Conservation (phyloP, 2,888 invertebrate genomes). For the Resseliella maxima region DNA sequence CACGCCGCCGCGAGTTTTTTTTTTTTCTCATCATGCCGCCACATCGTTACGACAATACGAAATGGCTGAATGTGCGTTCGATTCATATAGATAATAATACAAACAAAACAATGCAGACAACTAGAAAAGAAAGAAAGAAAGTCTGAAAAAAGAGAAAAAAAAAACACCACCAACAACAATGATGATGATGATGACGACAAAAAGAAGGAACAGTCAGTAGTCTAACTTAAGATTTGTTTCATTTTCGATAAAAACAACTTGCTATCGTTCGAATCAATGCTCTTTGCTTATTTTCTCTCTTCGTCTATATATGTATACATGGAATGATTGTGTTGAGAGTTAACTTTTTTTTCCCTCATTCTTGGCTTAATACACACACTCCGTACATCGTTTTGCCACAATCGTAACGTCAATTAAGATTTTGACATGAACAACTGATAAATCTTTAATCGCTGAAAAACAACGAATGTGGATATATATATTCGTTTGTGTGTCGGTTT, state of each 20-base stretch:
- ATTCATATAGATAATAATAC: neutral
- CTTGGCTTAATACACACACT: no score
- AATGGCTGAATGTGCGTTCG: conserved; percentile 12
- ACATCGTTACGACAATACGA: neutral
- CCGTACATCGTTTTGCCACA: neutral
- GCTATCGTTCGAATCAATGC: neutral
- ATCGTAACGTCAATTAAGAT: neutral
- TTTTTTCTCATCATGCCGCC: neutral
- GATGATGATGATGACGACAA: no score
- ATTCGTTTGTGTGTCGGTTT: neutral
- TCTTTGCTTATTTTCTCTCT: neutral
- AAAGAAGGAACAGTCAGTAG: no score
- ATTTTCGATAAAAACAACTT: neutral
- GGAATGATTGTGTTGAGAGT: no score
- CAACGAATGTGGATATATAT: neutral
- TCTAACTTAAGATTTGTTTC: neutral
- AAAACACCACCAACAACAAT: neutral
- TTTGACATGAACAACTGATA: neutral
- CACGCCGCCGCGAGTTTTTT: neutral
- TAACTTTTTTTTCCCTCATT: no score
- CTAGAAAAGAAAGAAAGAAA: neutral
- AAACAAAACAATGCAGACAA: neutral
- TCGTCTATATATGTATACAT: no score
- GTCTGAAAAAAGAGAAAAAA: no score
- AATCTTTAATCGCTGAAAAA: conserved; percentile 40